Evolutionary conservation across 2,113 vertebrate genomes (phyloP).

Genomic region (Pomatorhinus ruficollis): DNA sequence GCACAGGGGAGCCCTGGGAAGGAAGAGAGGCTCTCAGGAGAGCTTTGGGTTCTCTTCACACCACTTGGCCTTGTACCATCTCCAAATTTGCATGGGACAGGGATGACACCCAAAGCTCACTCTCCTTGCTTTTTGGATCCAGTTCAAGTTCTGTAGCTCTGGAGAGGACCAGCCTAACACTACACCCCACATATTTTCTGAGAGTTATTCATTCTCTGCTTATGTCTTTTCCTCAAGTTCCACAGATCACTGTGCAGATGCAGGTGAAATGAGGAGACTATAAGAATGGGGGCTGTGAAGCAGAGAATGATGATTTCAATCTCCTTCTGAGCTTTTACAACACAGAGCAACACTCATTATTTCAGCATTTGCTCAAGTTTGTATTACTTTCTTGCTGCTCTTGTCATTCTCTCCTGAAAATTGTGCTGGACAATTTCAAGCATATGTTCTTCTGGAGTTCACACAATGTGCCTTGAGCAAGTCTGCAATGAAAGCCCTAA

Average conservation of each 20-base stretch:
- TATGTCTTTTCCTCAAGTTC: neutral
- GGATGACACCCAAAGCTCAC: accelerated
- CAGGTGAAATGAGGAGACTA: neutral
- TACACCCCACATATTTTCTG: neutral
- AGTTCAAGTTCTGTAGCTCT: neutral
- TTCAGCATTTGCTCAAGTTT: slow-evolving; percentile 12
- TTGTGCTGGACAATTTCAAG: neutral
- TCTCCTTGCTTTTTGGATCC: neutral
- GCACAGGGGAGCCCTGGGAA: neutral
- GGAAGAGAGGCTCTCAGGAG: neutral
- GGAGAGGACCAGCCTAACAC: neutral
- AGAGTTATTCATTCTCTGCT: neutral
- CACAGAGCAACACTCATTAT: neutral
- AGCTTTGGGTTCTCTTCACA: neutral
- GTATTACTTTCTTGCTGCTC: neutral
- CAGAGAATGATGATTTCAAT: neutral
- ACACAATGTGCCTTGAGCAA: slow-evolving; percentile 1
- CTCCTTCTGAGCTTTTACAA: neutral
- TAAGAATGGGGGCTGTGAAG: neutral
- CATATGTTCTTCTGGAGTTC: neutral
- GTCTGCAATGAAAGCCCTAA: neutral
- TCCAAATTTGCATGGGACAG: neutral
- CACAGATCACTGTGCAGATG: neutral
- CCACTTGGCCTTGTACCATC: neutral
- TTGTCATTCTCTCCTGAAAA: slow-evolving; percentile 18